Evolutionary conservation across 2,888 invertebrate species (phyloP).

Genomic region (Idaea dimidiata): DNA sequence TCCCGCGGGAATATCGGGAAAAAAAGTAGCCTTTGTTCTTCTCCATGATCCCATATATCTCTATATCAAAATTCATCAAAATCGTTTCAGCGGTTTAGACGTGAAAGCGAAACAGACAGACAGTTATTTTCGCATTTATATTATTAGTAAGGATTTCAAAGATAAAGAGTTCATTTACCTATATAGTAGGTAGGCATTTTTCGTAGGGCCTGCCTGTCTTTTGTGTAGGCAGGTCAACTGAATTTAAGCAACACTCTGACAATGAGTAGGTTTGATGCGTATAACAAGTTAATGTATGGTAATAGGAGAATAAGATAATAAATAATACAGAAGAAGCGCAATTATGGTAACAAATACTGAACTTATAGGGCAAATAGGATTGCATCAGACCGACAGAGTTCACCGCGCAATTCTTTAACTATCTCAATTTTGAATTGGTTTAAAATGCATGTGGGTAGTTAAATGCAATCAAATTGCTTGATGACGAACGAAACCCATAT

Average conservation of each 20-base stretch:
- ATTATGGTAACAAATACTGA: not conserved
- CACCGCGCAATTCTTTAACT: too few species aligned
- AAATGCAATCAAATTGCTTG: conserved; percentile 1
- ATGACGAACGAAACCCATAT: too few species aligned
- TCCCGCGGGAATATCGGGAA: too few species aligned
- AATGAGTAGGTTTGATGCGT: not conserved
- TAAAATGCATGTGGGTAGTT: not conserved
- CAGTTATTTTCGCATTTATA: too few species aligned
- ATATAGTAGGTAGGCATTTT: not conserved
- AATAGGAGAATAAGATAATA: not conserved
- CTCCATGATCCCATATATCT: too few species aligned
- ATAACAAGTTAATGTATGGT: not conserved
- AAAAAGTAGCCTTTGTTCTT: too few species aligned
- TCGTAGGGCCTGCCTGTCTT: not conserved
- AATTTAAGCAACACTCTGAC: not conserved
- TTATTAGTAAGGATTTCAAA: too few species aligned
- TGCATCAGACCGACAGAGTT: not conserved
- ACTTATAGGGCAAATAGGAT: not conserved
- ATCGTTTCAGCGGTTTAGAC: too few species aligned
- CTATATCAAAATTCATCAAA: too few species aligned
- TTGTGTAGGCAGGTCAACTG: too few species aligned
- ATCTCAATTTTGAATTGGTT: not conserved
- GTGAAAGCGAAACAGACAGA: too few species aligned
- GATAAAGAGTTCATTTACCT: not conserved
- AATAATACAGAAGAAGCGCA: not conserved